phyloP scores from a whole-genome alignment of 2,888 invertebrate genomes.

The Tetramorium bicarinatum region DNA sequence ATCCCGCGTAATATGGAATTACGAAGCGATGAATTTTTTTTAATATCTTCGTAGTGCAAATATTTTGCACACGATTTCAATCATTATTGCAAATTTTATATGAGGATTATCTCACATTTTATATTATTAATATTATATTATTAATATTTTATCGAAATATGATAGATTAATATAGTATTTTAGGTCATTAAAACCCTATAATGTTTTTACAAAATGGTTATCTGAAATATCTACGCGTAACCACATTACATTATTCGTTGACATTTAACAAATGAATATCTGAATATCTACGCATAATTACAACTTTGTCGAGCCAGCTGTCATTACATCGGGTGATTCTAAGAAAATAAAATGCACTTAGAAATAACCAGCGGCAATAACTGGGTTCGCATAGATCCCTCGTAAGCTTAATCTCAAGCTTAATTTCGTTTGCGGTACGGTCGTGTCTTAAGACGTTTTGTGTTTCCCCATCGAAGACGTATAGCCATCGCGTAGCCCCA shows the following conservation, averaged over 20 bases:
- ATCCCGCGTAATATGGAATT: constrained; percentile 36
- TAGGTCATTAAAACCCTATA: constrained; percentile 21
- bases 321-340: background rate
- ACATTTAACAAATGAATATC: background rate
- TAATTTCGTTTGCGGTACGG: constrained; percentile 36
- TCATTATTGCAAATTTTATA: constrained; percentile 27
- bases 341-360: constrained; percentile 14
- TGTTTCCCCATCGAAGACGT: constrained; percentile 20
- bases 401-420: constrained; percentile 38
- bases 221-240: background rate
- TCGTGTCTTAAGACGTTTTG: constrained; percentile 14
- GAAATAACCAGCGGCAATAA: constrained; percentile 24
- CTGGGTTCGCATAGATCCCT: constrained; percentile 2
- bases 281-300: background rate
- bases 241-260: constrained; percentile 1
- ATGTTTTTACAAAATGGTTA: constrained; percentile 22
- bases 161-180: constrained; percentile 15
- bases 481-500: constrained; percentile 34
- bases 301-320: background rate
- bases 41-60: constrained; percentile 14
- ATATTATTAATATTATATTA: constrained; percentile 35
- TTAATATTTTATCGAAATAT: constrained; percentile 14
- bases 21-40: constrained; percentile 29
- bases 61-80: constrained; percentile 12
- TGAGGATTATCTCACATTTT: constrained; percentile 23